These are phyloP conservation scores for Salpingus planirostris DNA, from an alignment of 2,888 invertebrate species.

Conservation along the genomic window DNA sequence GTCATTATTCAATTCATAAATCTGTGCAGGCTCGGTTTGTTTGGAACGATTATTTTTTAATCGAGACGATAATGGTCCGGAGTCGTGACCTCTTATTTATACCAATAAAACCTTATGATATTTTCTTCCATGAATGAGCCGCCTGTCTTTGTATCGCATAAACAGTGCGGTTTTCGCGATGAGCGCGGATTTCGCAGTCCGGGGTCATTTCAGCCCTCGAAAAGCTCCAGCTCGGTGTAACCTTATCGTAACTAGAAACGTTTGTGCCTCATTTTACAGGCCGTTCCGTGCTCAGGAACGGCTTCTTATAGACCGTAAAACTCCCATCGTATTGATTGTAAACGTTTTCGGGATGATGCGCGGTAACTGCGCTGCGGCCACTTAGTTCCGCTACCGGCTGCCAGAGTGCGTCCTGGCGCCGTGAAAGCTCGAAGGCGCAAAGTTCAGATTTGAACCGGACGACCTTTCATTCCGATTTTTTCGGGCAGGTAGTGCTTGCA, in stretches of 20 bases:
- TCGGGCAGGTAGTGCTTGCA: constrained; percentile 8
- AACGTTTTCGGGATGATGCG: constrained; percentile 27
- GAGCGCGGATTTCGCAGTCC: too few species aligned
- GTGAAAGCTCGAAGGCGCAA: constrained; percentile 1
- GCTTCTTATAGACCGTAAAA: constrained; percentile 43
- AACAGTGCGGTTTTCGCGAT: too few species aligned
- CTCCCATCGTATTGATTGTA: constrained; percentile 44
- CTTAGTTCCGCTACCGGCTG: constrained; percentile 25
- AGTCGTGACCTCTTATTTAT: constrained; percentile 15
- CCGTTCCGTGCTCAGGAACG: constrained; percentile 37
- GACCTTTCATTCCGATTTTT: constrained; percentile 11
- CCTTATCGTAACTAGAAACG: constrained; percentile 35
- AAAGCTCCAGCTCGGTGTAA: too few species aligned
- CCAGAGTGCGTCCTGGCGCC: constrained; percentile 23
- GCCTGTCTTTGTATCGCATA: too few species aligned
- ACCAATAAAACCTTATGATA: too few species aligned
- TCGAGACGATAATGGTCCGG: constrained; percentile 14
- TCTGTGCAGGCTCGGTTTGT: too few species aligned
- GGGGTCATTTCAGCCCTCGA: constrained; percentile 27
- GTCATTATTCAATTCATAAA: too few species aligned
- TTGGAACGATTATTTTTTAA: constrained; percentile 9
- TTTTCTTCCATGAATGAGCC: too few species aligned
- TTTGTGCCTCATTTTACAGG: constrained; percentile 40
- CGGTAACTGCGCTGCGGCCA: constrained; percentile 21
- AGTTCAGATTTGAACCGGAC: constrained; percentile 10